Evolutionary conservation across 2,888 invertebrate genomes (phyloP), one percentile per base, ranked within the genome.

Genomic region (Drosophila borborema): DNA sequence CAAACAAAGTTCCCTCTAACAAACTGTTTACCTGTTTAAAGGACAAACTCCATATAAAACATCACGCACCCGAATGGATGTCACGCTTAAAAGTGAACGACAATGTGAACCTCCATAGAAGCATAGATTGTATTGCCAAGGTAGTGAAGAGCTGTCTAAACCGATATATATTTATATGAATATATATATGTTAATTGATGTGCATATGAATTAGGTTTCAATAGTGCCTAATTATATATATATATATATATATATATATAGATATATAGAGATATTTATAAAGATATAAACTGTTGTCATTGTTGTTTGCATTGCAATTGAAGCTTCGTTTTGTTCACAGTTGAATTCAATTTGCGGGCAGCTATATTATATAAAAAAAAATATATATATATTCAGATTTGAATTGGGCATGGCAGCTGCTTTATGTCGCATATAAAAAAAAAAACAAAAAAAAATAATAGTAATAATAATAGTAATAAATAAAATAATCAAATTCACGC

Each of bases 111-210:
- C 93, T 96, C 58, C 96, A 96, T 92, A 94, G 96, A 79, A 97
- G 97, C 64, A 96, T 96, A 75, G 97, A 97, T 92, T 97, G 97
- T 92, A 96, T 97, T 80, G 70, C 87, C 56, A 87, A 87, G 87
- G 87, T 87, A 87, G 84, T 63, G 72, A 56, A 71, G 51, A 58
- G 64, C 59, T 51, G 41, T 68, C 23, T 48, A 49, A 48, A 28
- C 16, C 49, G n/a, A 49, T 49, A n/a, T 18, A 12, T 34, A 49
- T 6, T 16, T 46, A 59, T 28, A 28, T 28, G 28, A 28, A 28
- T 28, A 28, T 60, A 68, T 64, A 28, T 51, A n/a, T n/a, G 31
- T 69, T 69, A 43, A 55, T 81, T 51, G 45, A 76, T 80, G 70
- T 82, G 84, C 69, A 46, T 53, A 74, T 59, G 3, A 60, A 63